phyloP scores from a whole-genome alignment of 2,797 vertebrate genomes.

The Sebastes iracundus region DNA sequence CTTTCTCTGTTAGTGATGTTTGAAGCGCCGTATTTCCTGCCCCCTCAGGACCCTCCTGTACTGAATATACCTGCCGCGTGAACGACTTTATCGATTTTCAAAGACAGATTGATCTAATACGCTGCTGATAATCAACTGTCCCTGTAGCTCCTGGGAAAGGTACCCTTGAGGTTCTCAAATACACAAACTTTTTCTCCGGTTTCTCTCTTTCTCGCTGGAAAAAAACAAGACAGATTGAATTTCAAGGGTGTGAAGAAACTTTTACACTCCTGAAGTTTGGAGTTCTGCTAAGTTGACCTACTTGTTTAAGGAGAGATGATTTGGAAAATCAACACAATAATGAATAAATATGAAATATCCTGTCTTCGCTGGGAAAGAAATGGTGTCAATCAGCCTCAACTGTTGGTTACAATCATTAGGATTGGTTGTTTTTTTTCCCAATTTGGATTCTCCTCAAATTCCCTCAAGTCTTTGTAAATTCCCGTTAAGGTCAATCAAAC shows the following conservation, averaged over 20 bases:
- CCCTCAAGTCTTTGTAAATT: background rate
- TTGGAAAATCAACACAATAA: background rate
- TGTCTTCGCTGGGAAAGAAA: background rate
- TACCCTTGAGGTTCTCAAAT: slow-evolving; percentile 25
- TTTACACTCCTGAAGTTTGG: background rate
- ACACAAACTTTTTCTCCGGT: background rate
- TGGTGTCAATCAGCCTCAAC: background rate
- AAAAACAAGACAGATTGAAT: slow-evolving; percentile 13
- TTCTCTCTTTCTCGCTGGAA: background rate
- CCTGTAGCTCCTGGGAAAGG: slow-evolving; percentile 20
- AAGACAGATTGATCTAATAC: slow-evolving; percentile 43
- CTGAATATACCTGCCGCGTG: slow-evolving; percentile 1
- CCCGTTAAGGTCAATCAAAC: background rate
- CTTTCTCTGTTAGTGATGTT: slow-evolving; percentile 20
- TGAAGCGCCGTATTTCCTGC: slow-evolving; percentile 21
- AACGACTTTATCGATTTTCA: slow-evolving; percentile 45
- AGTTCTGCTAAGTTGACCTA: background rate
- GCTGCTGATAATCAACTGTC: slow-evolving; percentile 38
- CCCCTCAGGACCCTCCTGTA: slow-evolving; percentile 30
- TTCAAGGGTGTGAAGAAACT: slow-evolving; percentile 10
- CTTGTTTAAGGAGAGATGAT: background rate
- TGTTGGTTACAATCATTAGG: background rate
- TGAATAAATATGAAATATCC: background rate
- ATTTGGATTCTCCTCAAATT: too few relatives aligned
- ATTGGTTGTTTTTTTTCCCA: background rate